phyloP scores from a whole-genome alignment of 2,113 vertebrate species.

The Microtus montanus region DNA sequence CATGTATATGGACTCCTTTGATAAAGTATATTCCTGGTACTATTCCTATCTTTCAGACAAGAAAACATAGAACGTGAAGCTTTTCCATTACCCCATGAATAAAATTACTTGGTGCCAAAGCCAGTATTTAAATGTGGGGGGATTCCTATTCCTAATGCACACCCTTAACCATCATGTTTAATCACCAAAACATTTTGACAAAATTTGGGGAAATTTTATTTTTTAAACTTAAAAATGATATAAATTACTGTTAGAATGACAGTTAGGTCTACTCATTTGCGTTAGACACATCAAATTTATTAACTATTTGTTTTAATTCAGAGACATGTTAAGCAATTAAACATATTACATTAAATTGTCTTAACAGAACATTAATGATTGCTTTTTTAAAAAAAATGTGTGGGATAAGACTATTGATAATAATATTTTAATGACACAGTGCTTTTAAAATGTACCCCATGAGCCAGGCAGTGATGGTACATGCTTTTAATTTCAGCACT shows the following conservation, averaged over 20 bases:
- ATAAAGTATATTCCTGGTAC: neutral
- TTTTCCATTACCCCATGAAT: neutral
- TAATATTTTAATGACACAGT: neutral
- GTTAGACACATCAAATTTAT: neutral
- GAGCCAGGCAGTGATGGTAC: too few species aligned
- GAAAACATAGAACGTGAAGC: neutral
- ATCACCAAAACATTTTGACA: too few species aligned
- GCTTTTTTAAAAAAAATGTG: neutral
- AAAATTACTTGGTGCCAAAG: neutral
- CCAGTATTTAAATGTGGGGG: neutral
- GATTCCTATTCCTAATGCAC: neutral
- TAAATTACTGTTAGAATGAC: neutral
- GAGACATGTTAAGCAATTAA: neutral
- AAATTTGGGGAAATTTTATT: neutral
- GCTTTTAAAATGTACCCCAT: neutral
- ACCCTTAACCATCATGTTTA: neutral
- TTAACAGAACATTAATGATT: neutral
- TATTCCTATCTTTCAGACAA: neutral
- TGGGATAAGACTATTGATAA: neutral
- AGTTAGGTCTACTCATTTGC: neutral
- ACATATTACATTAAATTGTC: neutral
- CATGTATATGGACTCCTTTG: neutral
- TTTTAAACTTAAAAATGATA: neutral
- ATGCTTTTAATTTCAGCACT: too few species aligned
- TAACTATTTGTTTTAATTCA: neutral